Percentiles rank a stretch among this genome's conserved stretches.
Conservation (phyloP, 1,140 invertebrate species). For the Brachionus calyciflorus region DNA sequence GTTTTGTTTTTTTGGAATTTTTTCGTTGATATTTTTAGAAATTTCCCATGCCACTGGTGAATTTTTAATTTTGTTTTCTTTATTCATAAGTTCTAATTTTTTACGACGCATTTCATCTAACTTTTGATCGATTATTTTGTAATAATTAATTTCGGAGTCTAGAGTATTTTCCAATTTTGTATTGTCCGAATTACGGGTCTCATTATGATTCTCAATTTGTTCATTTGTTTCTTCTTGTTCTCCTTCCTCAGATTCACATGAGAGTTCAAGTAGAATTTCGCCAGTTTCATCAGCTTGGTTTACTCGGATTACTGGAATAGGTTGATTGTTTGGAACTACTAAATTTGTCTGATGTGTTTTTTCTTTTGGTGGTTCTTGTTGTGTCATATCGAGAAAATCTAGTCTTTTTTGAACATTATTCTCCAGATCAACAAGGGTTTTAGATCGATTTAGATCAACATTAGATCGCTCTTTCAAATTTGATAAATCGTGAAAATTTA, state of each 20-base stretch:
- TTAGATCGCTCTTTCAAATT: background rate
- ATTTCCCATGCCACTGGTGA: constrained; percentile 31
- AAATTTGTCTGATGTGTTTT: too few relatives aligned
- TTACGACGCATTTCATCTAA: constrained; percentile 12
- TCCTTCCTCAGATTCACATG: background rate
- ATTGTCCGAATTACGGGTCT: too few relatives aligned
- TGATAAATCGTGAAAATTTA: background rate
- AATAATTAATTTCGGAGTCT: constrained; percentile 8
- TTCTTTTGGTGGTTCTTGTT: background rate
- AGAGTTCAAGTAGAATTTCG: constrained; percentile 21
- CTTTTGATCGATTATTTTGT: constrained; percentile 34
- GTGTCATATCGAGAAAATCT: background rate
- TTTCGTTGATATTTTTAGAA: background rate
- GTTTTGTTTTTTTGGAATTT: background rate
- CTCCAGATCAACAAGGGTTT: background rate
- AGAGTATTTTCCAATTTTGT: background rate
- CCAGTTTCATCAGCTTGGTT: constrained; percentile 13
- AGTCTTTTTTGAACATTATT: constrained; percentile 30
- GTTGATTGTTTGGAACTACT: background rate
- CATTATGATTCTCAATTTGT: too few relatives aligned
- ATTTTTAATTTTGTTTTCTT: background rate
- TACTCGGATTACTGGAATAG: background rate
- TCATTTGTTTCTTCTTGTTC: background rate
- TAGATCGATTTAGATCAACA: background rate
- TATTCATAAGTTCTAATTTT: background rate